Evolutionary conservation across 2,888 invertebrate species (phyloP).

Genomic region (Sclerodermus sp.): DNA sequence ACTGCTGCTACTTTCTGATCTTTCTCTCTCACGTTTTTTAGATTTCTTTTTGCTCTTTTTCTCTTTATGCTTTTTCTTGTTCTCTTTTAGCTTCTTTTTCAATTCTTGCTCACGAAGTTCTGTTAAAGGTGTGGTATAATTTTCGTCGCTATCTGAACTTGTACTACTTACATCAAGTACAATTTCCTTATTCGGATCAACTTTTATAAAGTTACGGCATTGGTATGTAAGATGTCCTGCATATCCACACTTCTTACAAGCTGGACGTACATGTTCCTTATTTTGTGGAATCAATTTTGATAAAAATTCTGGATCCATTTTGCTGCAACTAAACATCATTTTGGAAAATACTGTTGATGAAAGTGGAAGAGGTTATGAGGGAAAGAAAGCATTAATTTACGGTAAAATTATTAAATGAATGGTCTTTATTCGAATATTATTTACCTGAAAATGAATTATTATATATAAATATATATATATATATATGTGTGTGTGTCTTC

Average conservation of each 20-base stretch:
- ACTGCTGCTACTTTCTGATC: slow-evolving; percentile 40
- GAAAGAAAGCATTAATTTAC: not conserved
- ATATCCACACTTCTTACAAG: slow-evolving; percentile 95
- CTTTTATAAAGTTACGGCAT: slow-evolving; percentile 92
- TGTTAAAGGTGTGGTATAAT: slow-evolving; percentile 82
- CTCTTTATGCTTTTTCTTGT: slow-evolving; percentile 64
- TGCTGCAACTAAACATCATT: slow-evolving; percentile 1
- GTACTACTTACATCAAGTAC: slow-evolving; percentile 93
- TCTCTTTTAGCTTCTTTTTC: slow-evolving; percentile 68
- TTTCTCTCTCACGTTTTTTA: slow-evolving; percentile 51
- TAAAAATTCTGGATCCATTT: slow-evolving; percentile 58
- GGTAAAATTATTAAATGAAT: not conserved
- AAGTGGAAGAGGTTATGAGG: not conserved
- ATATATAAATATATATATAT: too few relatives aligned
- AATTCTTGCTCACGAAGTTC: slow-evolving; percentile 78
- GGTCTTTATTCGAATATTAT: too few relatives aligned
- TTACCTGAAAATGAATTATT: too few relatives aligned
- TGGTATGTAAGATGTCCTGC: slow-evolving; percentile 95
- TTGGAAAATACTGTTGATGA: not conserved
- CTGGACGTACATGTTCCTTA: slow-evolving; percentile 77
- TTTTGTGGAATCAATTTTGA: slow-evolving; percentile 65
- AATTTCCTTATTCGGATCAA: slow-evolving; percentile 90
- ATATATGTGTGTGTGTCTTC: too few relatives aligned
- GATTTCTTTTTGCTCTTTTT: slow-evolving; percentile 59
- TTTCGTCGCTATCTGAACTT: slow-evolving; percentile 83